Evolutionary conservation across 2,888 invertebrate species (phyloP).

Genomic region (Ichneumoninae sp.): DNA sequence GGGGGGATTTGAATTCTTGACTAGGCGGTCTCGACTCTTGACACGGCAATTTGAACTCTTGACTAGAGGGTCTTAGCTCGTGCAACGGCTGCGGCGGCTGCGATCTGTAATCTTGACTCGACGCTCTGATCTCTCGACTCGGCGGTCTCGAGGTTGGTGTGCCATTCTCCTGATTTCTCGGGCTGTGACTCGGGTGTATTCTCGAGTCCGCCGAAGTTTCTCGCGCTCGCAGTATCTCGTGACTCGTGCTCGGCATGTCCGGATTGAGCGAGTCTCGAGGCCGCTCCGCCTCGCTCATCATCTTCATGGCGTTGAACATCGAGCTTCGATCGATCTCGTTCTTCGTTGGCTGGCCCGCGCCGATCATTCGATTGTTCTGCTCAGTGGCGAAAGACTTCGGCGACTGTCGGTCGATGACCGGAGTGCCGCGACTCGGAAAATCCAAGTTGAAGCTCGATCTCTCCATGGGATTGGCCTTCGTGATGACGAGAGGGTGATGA

Average conservation of each 20-base stretch:
- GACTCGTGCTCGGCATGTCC: slow-evolving; percentile 30
- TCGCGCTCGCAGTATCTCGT: slow-evolving; percentile 46
- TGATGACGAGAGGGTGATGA: slow-evolving; percentile 56
- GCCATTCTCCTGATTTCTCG: slow-evolving; percentile 70
- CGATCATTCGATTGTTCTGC: slow-evolving; percentile 63
- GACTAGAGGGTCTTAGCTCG: slow-evolving; percentile 62
- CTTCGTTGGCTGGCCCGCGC: slow-evolving; percentile 41
- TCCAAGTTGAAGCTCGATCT: slow-evolving; percentile 71
- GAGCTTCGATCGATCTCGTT: slow-evolving; percentile 73
- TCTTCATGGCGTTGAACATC: slow-evolving; percentile 72
- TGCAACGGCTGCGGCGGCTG: slow-evolving; percentile 44
- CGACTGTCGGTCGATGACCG: slow-evolving; percentile 69
- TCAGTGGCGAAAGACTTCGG: slow-evolving; percentile 70
- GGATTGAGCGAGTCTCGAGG: slow-evolving; percentile 66
- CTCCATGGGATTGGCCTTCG: slow-evolving; percentile 57
- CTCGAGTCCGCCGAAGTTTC: slow-evolving; percentile 36
- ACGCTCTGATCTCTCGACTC: slow-evolving; percentile 67
- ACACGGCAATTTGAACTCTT: slow-evolving; percentile 71
- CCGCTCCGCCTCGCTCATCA: slow-evolving; percentile 72
- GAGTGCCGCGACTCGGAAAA: slow-evolving; percentile 64
- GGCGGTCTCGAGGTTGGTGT: slow-evolving; percentile 72
- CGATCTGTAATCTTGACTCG: slow-evolving; percentile 69
- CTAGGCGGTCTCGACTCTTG: slow-evolving; percentile 74
- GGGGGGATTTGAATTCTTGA: slow-evolving; percentile 73
- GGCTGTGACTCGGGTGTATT: slow-evolving; percentile 44